Base-by-base conservation (phyloP, 2,113 vertebrate species). In the Meleagris gallopavo region DNA sequence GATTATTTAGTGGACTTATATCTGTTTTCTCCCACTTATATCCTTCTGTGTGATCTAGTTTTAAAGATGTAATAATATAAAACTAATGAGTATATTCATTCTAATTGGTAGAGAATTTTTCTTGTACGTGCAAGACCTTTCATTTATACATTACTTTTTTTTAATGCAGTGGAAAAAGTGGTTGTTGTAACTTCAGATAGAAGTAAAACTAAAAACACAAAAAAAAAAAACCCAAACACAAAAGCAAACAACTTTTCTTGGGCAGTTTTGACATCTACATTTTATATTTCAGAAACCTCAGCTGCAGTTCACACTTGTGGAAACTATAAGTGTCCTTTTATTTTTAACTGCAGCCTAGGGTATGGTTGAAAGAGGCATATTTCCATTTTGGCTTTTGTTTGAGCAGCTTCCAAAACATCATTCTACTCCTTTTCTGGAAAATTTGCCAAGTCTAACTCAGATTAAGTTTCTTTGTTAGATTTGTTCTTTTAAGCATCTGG, bases 401-500 rank as follows among this genome's bases (percentile, higher is more conserved):
- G 98, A 98, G 97, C 96, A 69, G 95, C 95, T 98, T 98, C 98
- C 98, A 98, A 98, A 98, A 96, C 91, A 97, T 97, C 90, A 78
- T 97, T 96, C 92, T 97, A n/a, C 90, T 92, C 88, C 71, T 96
- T 65, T 57, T 71, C 78, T 87, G 74, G 97, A 97, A 95, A 95
- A 94, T 84, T 95, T 97, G 97, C 97, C 97, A 98, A 97, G 95
- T 97, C 94, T 92, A 94, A 95, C 94, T 97, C 94, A 96, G 96
- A 98, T 98, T 97, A 96, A 97, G 93, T 98, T 97, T 97, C 97
- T 97, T 97, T 97, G 96, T 97, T 97, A 97, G 96, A 97, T 96
- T 91, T 97, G 94, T 95, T 97, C 96, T 94, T 97, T 96, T 97
- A 96, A 97, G 97, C 98, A 97, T 97, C 97, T 98, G 97, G 97